These are phyloP conservation scores for Andinoacara biseriatus DNA, from an alignment of 2,113 vertebrate genomes.

Conservation along the genomic window DNA sequence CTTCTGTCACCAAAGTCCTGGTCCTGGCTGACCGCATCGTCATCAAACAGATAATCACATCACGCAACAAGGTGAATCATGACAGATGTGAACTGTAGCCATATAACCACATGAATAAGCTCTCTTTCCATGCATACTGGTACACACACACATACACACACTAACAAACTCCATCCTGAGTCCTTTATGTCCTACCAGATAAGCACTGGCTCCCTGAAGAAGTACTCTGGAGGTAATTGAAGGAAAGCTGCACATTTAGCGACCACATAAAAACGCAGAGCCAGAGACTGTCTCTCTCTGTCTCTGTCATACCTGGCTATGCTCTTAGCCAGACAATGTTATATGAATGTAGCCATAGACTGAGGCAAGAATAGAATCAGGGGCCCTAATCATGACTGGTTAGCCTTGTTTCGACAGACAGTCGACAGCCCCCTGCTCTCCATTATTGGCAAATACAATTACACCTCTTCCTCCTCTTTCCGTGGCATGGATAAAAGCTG, in stretches of 20 bases:
- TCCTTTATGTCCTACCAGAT: conserved; percentile 55
- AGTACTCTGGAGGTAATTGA: conserved; percentile 67
- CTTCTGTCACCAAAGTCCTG: conserved; percentile 97
- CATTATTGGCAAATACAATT: conserved; percentile 79
- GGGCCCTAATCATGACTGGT: conserved; percentile 69
- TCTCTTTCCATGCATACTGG: background rate
- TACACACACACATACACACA: background rate
- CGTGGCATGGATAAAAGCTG: conserved; percentile 53
- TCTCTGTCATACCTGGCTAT: conserved; percentile 45
- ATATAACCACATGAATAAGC: background rate
- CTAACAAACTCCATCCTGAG: conserved; percentile 6
- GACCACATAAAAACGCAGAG: conserved; percentile 45
- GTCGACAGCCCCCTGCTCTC: conserved; percentile 65
- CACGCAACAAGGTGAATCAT: conserved; percentile 91
- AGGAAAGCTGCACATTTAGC: conserved; percentile 65
- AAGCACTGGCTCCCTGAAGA: conserved; percentile 49
- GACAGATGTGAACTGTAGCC: background rate
- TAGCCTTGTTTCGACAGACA: conserved; percentile 72
- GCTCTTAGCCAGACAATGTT: conserved; percentile 53
- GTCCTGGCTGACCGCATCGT: conserved; percentile 95
- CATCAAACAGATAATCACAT: conserved; percentile 97
- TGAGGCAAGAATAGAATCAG: conserved; percentile 64
- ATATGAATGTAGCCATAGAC: conserved; percentile 37
- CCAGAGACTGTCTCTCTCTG: conserved; percentile 5
- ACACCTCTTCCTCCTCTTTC: conserved; percentile 66